A percentile compares a stretch with the other conserved stretches of the same genome.
Conservation (phyloP, 2,113 vertebrate species). For the Macroglossus sobrinus region DNA sequence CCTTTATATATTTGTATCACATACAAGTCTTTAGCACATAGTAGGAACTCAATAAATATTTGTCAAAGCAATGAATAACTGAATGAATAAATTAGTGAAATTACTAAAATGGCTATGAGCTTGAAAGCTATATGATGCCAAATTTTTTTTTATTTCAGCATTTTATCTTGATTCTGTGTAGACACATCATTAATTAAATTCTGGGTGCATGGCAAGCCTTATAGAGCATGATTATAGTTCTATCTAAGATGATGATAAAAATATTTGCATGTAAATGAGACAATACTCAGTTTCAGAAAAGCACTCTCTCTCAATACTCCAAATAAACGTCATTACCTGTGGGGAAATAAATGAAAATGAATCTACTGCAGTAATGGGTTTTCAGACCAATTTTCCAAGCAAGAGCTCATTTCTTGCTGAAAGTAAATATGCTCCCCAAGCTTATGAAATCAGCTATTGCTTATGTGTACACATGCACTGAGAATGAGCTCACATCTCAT, state of each 20-base stretch:
- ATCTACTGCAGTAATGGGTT: constrained; percentile 20
- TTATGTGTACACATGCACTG: not conserved
- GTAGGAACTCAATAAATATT: not conserved
- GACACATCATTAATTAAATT: constrained; percentile 47
- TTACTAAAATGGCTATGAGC: not conserved
- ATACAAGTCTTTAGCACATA: not conserved
- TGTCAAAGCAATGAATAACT: not conserved
- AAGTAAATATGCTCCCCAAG: constrained; percentile 34
- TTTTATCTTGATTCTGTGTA: constrained; percentile 33
- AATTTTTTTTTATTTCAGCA: not conserved
- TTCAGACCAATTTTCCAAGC: constrained; percentile 52
- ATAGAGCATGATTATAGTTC: constrained; percentile 28
- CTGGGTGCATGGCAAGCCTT: not conserved
- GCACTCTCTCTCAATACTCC: not conserved
- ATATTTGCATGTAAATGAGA: constrained; percentile 64
- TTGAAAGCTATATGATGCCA: not conserved
- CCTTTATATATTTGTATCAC: not conserved
- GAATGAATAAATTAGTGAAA: not conserved
- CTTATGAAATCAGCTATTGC: constrained; percentile 39
- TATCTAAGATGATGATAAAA: constrained; percentile 53
- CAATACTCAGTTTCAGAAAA: not conserved
- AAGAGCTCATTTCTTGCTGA: constrained; percentile 44
- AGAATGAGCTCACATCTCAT: constrained; percentile 30
- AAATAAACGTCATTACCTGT: constrained; percentile 52
- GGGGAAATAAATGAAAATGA: constrained; percentile 58